These are phyloP conservation scores for Heliconius himera DNA, from an alignment of 1,140 invertebrate species.

Conservation along the genomic window DNA sequence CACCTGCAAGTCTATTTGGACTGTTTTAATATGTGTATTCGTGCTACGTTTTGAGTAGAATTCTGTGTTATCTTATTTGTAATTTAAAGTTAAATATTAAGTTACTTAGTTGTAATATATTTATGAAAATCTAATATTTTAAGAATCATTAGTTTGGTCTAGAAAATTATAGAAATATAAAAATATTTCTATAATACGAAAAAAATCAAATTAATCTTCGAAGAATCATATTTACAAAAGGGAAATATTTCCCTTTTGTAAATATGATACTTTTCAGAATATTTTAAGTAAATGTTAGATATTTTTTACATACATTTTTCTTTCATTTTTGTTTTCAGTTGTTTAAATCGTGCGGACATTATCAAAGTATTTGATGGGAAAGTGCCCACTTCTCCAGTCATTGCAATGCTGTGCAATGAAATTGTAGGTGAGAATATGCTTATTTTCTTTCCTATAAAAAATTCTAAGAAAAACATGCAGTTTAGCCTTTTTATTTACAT, in stretches of 20 bases:
- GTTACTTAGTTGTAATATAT: neutral
- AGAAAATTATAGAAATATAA: neutral
- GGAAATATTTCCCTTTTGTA: too few species aligned
- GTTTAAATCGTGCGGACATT: conserved; percentile 91
- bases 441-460: neutral
- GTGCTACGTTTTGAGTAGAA: neutral
- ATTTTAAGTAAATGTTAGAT: neutral
- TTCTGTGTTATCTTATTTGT: too few species aligned
- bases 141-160: too few species aligned
- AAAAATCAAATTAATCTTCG: conserved; percentile 84
- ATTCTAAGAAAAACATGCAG: too few species aligned
- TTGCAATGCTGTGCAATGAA: conserved; percentile 91
- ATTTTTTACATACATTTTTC: too few species aligned
- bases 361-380: conserved; percentile 91
- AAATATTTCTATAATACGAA: conserved; percentile 74
- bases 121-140: neutral
- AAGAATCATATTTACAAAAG: conserved; percentile 85
- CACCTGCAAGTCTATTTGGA: neutral
- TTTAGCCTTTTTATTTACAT: neutral
- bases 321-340: conserved; percentile 83
- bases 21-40: neutral
- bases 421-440: conserved; percentile 71
- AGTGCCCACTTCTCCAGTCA: conserved; percentile 84
- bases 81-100: too few species aligned
- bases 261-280: too few species aligned